Evolutionary conservation across 1,140 invertebrate genomes (phyloP).

Genomic region (Euglossa dilemma): DNA sequence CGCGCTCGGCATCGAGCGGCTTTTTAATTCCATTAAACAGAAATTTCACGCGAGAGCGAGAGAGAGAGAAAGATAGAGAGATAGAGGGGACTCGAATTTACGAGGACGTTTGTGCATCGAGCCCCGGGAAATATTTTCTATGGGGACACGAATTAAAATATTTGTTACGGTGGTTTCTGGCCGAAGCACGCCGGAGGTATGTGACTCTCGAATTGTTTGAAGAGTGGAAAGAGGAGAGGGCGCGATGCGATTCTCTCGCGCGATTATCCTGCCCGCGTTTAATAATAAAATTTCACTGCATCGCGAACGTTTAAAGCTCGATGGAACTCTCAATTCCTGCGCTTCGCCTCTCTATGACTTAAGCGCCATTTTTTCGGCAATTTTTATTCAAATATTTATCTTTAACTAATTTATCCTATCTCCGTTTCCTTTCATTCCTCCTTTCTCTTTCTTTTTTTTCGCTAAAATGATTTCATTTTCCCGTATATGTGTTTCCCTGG

Average conservation of each 20-base stretch:
- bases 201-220: not conserved
- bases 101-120: not conserved
- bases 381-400: not conserved
- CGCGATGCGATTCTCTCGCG: not conserved
- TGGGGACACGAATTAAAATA: conserved; percentile 1
- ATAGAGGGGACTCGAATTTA: not conserved
- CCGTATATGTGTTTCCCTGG: too few relatives aligned
- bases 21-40: conserved; percentile 26
- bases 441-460: too few relatives aligned
- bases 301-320: not conserved
- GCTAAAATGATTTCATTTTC: too few relatives aligned
- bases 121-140: not conserved
- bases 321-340: not conserved
- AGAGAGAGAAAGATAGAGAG: not conserved
- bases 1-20: not conserved
- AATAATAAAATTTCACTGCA: conserved; percentile 2
- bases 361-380: too few relatives aligned
- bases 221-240: not conserved
- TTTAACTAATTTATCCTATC: not conserved
- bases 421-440: not conserved
- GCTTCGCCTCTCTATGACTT: not conserved
- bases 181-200: not conserved
- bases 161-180: conserved; percentile 11
- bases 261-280: not conserved
- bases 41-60: not conserved